Base-by-base conservation (phyloP, 53 echinoderm and acorn worm species). In the Holothuria leucospilota region DNA sequence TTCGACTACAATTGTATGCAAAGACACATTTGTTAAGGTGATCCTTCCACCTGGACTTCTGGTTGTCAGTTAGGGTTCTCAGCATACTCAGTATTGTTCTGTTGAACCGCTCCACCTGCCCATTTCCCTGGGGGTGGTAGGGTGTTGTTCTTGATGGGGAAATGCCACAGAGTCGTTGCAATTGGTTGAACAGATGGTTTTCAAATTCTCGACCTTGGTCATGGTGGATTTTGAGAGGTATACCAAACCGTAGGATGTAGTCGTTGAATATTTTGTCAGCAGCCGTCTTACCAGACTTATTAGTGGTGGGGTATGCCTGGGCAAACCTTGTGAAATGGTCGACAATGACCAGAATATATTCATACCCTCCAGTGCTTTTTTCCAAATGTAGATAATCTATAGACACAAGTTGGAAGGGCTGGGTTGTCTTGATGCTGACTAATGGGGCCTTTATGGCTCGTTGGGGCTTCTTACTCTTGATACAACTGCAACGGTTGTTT, bases 161-260 rank as follows among this genome's bases (percentile, higher is more conserved):
- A 13, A 82, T 82, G 8, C 85, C 84, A 20, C 81, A 62, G 20
- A 30, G 62, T 20, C 62, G 46, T 29, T 75, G 51, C 20, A 85
- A 71, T 13, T 39, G 41, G 20, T 27, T 41, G 66, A 85, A 89
- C 29, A 89, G 68, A 1, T 69, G 56, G 13, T 88, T 88, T 39
- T 88, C 83, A 59, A 88, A 88, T 62, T 83, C 83, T 4, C 77
- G 18, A n/a, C 89, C 89, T 23, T 85, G 89, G 29, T 89, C 85
- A 26, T 85, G 85, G 56, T 85, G 77, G 28, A 89, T 51, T 16
- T 53, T 51, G n/a, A 30, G 46, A 8, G 89, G 84, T 24, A 53
- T 82, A 8, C 89, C 89, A 85, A 85, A 89, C 40, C 46, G 1
- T 5, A 82, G 49, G 52, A 83, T 52, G n/a, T 77, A 87, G 34